Base-by-base conservation (phyloP, 1,140 invertebrate genomes). In the Eufriesea mexicana region DNA sequence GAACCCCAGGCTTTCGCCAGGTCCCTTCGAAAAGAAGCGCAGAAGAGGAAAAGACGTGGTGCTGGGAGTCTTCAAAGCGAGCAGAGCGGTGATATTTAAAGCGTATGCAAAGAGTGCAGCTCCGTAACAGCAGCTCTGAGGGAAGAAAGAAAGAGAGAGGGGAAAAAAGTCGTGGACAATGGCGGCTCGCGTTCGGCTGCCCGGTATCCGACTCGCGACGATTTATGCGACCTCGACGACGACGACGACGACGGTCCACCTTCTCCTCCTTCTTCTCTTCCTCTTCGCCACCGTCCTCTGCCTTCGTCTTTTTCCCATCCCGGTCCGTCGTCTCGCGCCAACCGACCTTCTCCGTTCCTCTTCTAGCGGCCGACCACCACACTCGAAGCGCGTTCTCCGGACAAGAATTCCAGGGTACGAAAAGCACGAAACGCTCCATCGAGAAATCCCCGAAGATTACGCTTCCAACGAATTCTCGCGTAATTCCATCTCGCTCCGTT, bases 131-230 rank as follows among this genome's bases (percentile, higher is more conserved):
- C 80, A 82, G 76, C 64, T 61, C 49, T 71, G 45, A 25, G 42
- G 68, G 84, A 75, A 59, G 78, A 84, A 77, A 76, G 83, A 88
- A 79, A 73, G 72, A 61, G 66, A 83, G 78, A 83, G 84, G 84
- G 71, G 74, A 84, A 89, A 89, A 92, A 91, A 90, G 86, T 89
- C 86, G 45, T 79, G 90, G 89, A 93, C 92, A 93, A 93, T 92
- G 89, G 91, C 90, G 89, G 88, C 87, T 91, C 84, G 89, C 91
- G 89, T 92, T 92, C 87, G 90, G 88, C 88, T 92, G 89, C 89
- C 86, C 91, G 91, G 91, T 92, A 92, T 92, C 91, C 89, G 91
- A 93, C 90, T 91, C 87, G 86, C 90, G 89, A 93, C 90, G 91
- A 93, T 93, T 93, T 93, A 93, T 93, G 90, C 89, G 89, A 90